Evolutionary conservation across 2,888 invertebrate genomes (phyloP), one percentile per base, ranked within the genome.

Genomic region (Leptothorax acervorum): DNA sequence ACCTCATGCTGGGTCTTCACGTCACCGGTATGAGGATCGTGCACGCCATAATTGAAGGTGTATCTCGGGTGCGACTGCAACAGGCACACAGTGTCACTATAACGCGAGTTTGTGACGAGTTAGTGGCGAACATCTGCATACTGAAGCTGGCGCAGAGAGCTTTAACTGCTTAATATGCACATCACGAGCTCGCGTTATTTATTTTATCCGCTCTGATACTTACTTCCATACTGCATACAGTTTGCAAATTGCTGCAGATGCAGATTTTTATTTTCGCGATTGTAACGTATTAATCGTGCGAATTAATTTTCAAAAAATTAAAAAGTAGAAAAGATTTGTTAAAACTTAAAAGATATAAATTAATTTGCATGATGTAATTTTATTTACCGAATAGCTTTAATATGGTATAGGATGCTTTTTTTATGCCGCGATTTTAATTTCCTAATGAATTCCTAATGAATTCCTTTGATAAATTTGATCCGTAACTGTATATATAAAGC

Each of bases 1-100:
- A 94, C 93, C 73, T 94, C 94, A 87, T 94, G 93, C 28, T 94
- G 94, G 0, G 93, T 94, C 74, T 94, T 94, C 9, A 94, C 94
- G 82, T 94, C 94, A 4, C 94, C 94, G 53, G 94, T 94, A 53
- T 94, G 94, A 0, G 94, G 94, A 76, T 94, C 94, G 88, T 94
- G 93, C 0, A 94, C 94, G 31, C 94, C 94, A 60, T 94, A 94
- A 83, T 94, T 94, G 89, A 94, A 94, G 3, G 94, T 93, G 87
- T 94, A 94, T 73, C 94, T 94, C 0, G 94, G 94, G 82, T 93
- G 93, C 4, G 94, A 92, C 94, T 94, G 82, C n/a, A 90, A 83
- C 9, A 51, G 48, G 4, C 12, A 45, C 15, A 18, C 39, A 8
- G 23, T 12, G n/a, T 51, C 15, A 9, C 28, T 28, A 74, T 48